These are phyloP conservation scores for Ginglymostoma cirratum DNA, from an alignment of 2,113 vertebrate species.

Conservation along the genomic window DNA sequence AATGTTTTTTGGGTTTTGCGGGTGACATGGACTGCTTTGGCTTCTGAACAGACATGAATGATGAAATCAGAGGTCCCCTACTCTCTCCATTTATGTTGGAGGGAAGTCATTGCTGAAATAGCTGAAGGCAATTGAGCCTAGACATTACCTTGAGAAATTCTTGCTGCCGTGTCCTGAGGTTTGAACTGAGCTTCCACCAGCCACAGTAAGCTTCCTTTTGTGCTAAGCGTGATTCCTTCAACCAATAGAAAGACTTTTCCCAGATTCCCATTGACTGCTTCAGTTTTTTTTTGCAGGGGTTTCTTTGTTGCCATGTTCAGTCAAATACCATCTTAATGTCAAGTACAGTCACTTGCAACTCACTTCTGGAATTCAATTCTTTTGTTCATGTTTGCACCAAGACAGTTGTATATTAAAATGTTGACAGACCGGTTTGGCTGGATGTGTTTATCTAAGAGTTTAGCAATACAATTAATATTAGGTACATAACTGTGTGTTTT, in stretches of 20 bases:
- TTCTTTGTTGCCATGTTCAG: background rate
- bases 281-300: too few relatives aligned
- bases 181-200: background rate
- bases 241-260: background rate
- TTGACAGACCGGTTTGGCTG: background rate
- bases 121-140: background rate
- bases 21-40: background rate
- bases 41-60: background rate
- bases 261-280: too few relatives aligned
- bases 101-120: too few relatives aligned
- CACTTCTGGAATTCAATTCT: background rate
- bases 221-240: background rate
- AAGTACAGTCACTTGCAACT: background rate
- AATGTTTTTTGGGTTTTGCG: background rate
- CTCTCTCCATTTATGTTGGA: background rate
- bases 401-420: background rate
- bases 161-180: background rate
- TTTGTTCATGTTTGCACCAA: background rate
- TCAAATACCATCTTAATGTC: background rate
- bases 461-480: background rate
- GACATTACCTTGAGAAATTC: background rate
- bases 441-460: background rate
- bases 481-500: background rate
- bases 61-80: background rate
- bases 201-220: background rate